Percentiles rank a stretch among this genome's conserved stretches.
phyloP scores from a whole-genome alignment of 1,140 invertebrate species.

The Pseudomyrmex dendroicus region DNA sequence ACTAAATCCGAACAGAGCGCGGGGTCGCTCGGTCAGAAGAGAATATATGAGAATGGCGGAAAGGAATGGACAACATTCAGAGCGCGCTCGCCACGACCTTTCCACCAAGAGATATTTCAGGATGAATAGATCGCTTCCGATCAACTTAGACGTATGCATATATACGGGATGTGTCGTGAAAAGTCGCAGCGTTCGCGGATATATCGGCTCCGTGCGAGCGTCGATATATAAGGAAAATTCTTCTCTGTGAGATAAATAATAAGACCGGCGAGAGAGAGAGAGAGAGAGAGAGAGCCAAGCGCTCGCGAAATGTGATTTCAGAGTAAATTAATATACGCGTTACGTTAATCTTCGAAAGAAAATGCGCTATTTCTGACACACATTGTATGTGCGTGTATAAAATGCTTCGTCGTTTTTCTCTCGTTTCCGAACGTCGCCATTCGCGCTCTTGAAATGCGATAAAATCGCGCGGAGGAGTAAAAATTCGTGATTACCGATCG shows the following conservation, averaged over 20 bases:
- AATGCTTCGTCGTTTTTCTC: conserved; percentile 3
- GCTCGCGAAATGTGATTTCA: background rate
- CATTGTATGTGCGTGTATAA: background rate
- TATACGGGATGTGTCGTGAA: conserved; percentile 31
- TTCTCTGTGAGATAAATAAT: background rate
- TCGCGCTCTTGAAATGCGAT: background rate
- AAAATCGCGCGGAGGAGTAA: conserved; percentile 18
- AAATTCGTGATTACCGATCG: conserved; percentile 1
- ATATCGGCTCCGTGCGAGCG: no score
- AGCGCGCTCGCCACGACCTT: conserved; percentile 49
- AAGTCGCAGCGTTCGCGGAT: background rate
- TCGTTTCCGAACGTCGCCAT: background rate
- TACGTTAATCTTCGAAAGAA: background rate
- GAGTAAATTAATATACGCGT: background rate
- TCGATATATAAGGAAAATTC: background rate
- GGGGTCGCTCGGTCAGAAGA: conserved; percentile 46
- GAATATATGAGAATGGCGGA: conserved; percentile 37
- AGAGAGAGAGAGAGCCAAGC: no score
- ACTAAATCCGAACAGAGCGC: conserved; percentile 34
- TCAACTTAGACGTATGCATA: conserved; percentile 46
- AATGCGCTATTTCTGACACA: background rate
- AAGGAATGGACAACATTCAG: conserved; percentile 34
- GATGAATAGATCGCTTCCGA: conserved; percentile 57
- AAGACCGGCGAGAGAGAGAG: no score
- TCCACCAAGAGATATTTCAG: conserved; percentile 64